Conservation (phyloP, 1,140 invertebrate species). For the Rhopalosiphum padi region DNA sequence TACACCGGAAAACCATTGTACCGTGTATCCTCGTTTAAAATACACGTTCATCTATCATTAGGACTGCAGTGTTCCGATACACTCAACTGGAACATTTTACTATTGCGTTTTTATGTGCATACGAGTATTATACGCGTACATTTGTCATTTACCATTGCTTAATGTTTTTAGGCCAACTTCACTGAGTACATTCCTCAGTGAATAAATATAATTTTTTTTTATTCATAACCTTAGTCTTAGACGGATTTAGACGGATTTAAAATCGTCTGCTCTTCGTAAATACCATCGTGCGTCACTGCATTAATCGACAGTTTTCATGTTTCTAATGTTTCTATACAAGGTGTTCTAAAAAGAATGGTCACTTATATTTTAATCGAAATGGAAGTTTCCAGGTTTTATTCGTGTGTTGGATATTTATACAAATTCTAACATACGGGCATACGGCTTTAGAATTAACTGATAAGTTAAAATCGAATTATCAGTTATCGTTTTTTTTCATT, state of each 20-base stretch:
- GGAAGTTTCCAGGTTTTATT: background rate
- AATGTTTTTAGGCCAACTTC: background rate
- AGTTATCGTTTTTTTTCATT: background rate
- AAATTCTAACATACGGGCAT: background rate
- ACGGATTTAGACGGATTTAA: background rate
- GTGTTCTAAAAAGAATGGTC: background rate
- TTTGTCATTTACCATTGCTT: background rate
- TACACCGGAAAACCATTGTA: slow-evolving; percentile 51
- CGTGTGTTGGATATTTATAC: background rate
- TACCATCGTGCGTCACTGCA: background rate
- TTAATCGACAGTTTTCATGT: background rate
- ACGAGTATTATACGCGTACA: background rate
- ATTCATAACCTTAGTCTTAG: background rate
- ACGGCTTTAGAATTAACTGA: background rate
- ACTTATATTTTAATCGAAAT: background rate
- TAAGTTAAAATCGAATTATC: background rate
- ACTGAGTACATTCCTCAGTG: background rate
- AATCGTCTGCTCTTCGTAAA: background rate
- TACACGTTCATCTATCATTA: slow-evolving; percentile 32
- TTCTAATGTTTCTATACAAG: background rate
- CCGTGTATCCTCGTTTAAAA: slow-evolving; percentile 50
- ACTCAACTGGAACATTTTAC: slow-evolving; percentile 31
- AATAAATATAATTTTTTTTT: background rate
- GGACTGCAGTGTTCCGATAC: background rate
- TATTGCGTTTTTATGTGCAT: background rate